Base-by-base conservation (phyloP, 2,888 invertebrate genomes). In the Pachymerium ferrugineum region DNA sequence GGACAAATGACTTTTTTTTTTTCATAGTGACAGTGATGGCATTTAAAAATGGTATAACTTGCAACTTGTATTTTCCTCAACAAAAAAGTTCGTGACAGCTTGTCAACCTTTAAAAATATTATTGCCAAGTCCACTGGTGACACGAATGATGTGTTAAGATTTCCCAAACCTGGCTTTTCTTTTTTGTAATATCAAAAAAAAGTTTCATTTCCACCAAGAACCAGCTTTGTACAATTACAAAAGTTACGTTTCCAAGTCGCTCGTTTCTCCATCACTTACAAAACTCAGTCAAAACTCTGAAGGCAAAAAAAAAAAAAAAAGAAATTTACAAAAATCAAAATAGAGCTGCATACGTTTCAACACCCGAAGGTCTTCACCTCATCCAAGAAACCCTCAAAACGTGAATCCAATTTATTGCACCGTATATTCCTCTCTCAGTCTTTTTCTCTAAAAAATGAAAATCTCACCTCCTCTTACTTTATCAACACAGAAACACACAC, bases 1-100 rank as follows among this genome's bases (percentile, higher is more conserved):
- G n/a, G n/a, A n/a, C n/a, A n/a, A n/a, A n/a, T n/a, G n/a, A n/a
- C n/a, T n/a, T n/a, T n/a, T n/a, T n/a, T n/a, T n/a, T n/a, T n/a
- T n/a, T n/a, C n/a, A n/a, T n/a, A n/a, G 54, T 54, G 54, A 54
- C 22, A 28, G 54, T 54, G 54, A 54, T 54, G 54, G 54, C 54
- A 54, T 54, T 16, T n/a, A 42, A n/a, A 6, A 4, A 25, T 22
- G 1, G 16, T 47, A 22, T 38, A 38, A 38, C n/a, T 38, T 38
- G 38, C 38, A 38, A 38, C 12, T 16, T 38, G n/a, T 16, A 38
- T 38, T 38, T 38, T 3, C n/a, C n/a, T n/a, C n/a, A n/a, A n/a
- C n/a, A n/a, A n/a, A n/a, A n/a, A n/a, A n/a, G n/a, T n/a, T n/a
- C n/a, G n/a, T n/a, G n/a, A n/a, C n/a, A n/a, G 3, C 14, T 42